phyloP scores from a whole-genome alignment of 2,888 invertebrate genomes.

The Palloptera scutellata region DNA sequence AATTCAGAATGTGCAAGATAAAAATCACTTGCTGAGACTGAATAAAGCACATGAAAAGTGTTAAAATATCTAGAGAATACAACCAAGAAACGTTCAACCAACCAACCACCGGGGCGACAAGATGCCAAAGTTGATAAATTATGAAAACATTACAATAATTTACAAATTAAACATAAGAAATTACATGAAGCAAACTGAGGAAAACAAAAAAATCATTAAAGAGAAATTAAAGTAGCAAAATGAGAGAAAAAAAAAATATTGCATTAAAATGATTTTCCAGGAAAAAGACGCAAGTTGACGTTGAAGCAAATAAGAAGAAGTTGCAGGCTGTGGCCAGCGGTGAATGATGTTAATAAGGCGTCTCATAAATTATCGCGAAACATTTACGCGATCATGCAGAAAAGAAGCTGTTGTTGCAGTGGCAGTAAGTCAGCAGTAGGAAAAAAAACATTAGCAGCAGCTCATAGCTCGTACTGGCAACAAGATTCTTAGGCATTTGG shows the following conservation, averaged over 20 bases:
- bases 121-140: conserved; percentile 44
- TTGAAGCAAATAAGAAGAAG: conserved; percentile 11
- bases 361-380: conserved; percentile 56
- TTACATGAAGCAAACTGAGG: conserved; percentile 2
- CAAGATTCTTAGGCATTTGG: conserved; percentile 38
- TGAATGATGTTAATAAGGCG: conserved; percentile 58
- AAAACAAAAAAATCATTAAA: conserved; percentile 5
- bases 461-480: neutral
- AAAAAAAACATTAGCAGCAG: neutral
- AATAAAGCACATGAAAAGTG: too few species aligned
- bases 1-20: too few species aligned
- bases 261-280: conserved; percentile 28
- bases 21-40: too few species aligned
- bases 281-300: conserved; percentile 9
- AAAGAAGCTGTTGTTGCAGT: conserved; percentile 27
- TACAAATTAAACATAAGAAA: conserved; percentile 50
- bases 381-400: conserved; percentile 39
- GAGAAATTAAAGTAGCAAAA: neutral
- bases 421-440: neutral
- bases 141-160: conserved; percentile 55
- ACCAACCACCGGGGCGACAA: neutral
- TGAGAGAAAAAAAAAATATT: conserved; percentile 3
- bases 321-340: conserved; percentile 21
- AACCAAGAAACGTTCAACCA: too few species aligned
- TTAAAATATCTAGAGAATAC: too few species aligned